Conservation (phyloP, 2,113 vertebrate genomes). For the Columba livia region DNA sequence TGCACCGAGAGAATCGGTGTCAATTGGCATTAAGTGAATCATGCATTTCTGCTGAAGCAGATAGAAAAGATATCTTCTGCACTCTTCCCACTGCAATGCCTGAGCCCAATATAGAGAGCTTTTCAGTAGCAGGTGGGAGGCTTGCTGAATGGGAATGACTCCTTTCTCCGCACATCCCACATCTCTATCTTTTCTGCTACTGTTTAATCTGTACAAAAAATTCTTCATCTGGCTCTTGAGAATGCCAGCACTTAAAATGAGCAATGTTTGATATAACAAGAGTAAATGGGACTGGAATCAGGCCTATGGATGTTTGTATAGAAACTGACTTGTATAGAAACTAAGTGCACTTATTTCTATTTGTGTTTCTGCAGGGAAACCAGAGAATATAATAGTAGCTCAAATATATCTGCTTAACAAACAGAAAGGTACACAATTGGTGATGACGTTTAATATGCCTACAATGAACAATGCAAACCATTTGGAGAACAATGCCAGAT, state of each 20-base stretch:
- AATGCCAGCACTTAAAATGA: constrained; percentile 27
- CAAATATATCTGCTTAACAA: neutral
- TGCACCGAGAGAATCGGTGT: neutral
- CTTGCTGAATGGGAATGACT: constrained; percentile 39
- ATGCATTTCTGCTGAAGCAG: constrained; percentile 2
- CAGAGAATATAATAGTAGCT: neutral
- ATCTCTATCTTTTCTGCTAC: constrained; percentile 21
- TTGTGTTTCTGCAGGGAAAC: neutral
- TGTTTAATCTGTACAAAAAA: constrained; percentile 24
- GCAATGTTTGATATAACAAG: neutral
- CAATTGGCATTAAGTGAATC: constrained; percentile 5
- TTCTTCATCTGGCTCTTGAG: constrained; percentile 27
- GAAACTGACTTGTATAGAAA: neutral
- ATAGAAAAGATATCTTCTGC: constrained; percentile 1
- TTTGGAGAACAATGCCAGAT: neutral
- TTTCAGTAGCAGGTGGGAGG: constrained; percentile 21
- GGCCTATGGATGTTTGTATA: neutral
- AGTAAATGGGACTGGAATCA: neutral
- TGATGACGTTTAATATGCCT: neutral
- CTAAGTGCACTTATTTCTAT: neutral
- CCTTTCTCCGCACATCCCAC: constrained; percentile 37
- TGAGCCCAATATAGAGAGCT: neutral
- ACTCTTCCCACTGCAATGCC: neutral
- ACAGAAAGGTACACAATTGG: neutral
- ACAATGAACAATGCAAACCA: neutral